These are phyloP conservation scores for Apostichopus leukothele DNA, from an alignment of 53 echinoderm and acorn worm genomes.

Conservation along the genomic window DNA sequence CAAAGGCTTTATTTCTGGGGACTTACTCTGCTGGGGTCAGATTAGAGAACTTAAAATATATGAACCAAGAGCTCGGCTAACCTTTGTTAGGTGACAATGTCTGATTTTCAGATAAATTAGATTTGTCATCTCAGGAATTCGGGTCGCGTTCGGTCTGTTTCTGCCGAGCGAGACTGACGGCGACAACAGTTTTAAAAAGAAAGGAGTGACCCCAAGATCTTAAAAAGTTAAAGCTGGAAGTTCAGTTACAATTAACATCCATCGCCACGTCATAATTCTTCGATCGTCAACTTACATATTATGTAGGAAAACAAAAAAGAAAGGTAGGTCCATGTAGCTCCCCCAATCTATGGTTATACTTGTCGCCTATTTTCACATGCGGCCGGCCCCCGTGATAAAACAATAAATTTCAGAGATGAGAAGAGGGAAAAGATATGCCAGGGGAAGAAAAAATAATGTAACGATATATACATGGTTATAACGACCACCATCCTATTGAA, in stretches of 20 bases:
- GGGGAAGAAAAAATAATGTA: not conserved
- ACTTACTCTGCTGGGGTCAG: too few relatives aligned
- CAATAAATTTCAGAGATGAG: not conserved
- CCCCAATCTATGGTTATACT: too few relatives aligned
- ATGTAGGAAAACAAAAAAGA: too few relatives aligned
- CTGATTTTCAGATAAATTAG: not conserved
- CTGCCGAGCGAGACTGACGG: not conserved
- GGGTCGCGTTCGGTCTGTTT: not conserved
- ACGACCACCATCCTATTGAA: not conserved
- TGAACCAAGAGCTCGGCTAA: too few relatives aligned
- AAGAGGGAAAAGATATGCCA: not conserved
- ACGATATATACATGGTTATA: not conserved
- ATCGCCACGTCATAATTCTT: not conserved
- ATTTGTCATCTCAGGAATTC: constrained; percentile 2
- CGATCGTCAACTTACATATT: not conserved
- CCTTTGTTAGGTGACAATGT: constrained; percentile 5
- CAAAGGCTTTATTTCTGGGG: too few relatives aligned
- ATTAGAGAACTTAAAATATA: too few relatives aligned
- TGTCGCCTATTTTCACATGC: not conserved
- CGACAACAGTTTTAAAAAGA: too few relatives aligned
- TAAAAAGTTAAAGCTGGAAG: too few relatives aligned
- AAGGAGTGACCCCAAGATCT: too few relatives aligned
- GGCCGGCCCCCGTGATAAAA: not conserved
- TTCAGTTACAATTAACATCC: too few relatives aligned
- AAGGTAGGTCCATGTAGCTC: too few relatives aligned